phyloP scores from a whole-genome alignment of 1,140 invertebrate species.

The Meloidogyne chitwoodi region DNA sequence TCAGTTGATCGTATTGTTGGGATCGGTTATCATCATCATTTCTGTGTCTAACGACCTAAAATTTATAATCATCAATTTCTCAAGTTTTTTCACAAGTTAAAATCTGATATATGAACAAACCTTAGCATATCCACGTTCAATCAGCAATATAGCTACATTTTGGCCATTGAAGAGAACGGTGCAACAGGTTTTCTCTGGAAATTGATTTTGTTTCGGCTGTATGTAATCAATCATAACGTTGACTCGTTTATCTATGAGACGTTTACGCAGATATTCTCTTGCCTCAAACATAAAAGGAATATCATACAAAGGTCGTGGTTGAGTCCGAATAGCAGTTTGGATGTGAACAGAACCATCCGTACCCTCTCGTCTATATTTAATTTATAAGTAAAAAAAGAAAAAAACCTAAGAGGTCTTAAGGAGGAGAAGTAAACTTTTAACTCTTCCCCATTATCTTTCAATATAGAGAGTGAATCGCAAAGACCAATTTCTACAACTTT shows the following conservation, averaged over 20 bases:
- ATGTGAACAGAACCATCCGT: not conserved
- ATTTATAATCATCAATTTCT: not conserved
- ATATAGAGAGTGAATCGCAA: constrained; percentile 84
- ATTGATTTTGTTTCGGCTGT: constrained; percentile 71
- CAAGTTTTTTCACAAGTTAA: constrained; percentile 11
- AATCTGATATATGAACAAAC: not conserved
- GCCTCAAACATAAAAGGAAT: constrained; percentile 97
- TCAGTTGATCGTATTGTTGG: constrained; percentile 83
- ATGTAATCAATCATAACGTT: constrained; percentile 86
- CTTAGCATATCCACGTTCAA: constrained; percentile 81
- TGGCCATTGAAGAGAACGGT: constrained; percentile 78
- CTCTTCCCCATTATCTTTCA: constrained; percentile 71
- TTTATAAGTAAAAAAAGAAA: not conserved
- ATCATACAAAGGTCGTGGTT: constrained; percentile 84
- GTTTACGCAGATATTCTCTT: constrained; percentile 89
- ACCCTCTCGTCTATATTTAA: constrained; percentile 61
- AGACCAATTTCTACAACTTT: constrained; percentile 79
- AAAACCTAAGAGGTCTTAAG: constrained; percentile 78
- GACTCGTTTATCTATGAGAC: constrained; percentile 87
- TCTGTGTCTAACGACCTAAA: constrained; percentile 78
- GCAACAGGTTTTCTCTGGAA: constrained; percentile 89
- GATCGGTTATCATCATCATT: constrained; percentile 93
- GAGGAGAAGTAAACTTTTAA: constrained; percentile 94
- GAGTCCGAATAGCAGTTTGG: constrained; percentile 44
- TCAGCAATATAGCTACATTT: constrained; percentile 90